These are phyloP conservation scores for Rhinatrema bivittatum DNA, from an alignment of 2,797 vertebrate genomes.

Conservation along the genomic window DNA sequence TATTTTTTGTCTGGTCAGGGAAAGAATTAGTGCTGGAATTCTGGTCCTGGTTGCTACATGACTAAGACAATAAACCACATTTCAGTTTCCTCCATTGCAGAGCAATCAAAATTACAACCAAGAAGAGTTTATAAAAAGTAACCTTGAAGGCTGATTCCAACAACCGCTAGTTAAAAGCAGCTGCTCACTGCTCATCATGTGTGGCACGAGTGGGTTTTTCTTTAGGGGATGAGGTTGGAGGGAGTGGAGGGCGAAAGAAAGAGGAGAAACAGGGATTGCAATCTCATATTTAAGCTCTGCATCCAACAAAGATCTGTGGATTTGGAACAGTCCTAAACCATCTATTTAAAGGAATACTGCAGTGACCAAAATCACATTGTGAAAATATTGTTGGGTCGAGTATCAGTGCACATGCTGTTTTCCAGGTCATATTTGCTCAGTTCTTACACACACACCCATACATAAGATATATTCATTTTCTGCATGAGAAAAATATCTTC, in stretches of 20 bases:
- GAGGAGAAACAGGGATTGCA: too few relatives aligned
- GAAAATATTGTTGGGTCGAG: too few relatives aligned
- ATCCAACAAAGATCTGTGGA: slow-evolving; percentile 26
- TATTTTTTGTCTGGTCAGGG: slow-evolving; percentile 30
- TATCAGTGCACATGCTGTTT: too few relatives aligned
- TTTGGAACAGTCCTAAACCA: slow-evolving; percentile 7
- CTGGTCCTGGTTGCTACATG: slow-evolving; percentile 38
- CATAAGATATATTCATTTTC: too few relatives aligned
- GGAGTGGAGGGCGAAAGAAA: too few relatives aligned
- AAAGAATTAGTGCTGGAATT: slow-evolving; percentile 34
- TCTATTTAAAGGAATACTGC: too few relatives aligned
- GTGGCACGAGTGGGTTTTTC: slow-evolving; percentile 38
- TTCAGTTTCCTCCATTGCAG: slow-evolving; percentile 40
- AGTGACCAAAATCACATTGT: too few relatives aligned
- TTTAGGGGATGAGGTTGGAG: too few relatives aligned
- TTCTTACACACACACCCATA: too few relatives aligned
- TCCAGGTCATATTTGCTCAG: too few relatives aligned
- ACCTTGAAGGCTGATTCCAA: slow-evolving; percentile 26
- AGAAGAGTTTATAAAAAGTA: slow-evolving; percentile 32
- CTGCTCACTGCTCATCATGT: slow-evolving; percentile 41
- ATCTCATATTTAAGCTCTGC: slow-evolving; percentile 30
- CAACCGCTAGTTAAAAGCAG: slow-evolving; percentile 27
- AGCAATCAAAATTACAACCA: slow-evolving; percentile 41
- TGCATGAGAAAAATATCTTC: too few relatives aligned
- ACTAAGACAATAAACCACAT: slow-evolving; percentile 39